Conservation (phyloP, 2,797 vertebrate species). For the Carcharodon carcharias region DNA sequence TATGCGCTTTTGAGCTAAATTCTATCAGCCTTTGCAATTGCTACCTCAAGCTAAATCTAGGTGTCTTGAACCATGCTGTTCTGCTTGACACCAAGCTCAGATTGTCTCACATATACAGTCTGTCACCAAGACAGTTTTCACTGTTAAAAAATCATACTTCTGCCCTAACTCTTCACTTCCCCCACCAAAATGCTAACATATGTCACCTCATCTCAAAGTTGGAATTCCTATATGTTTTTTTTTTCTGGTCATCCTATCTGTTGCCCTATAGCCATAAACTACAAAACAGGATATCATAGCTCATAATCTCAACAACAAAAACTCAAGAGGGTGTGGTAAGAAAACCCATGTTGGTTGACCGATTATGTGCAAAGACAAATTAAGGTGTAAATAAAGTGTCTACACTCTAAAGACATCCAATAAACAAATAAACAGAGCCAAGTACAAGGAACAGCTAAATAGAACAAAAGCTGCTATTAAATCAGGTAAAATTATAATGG, state of each 20-base stretch:
- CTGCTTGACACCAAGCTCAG: not conserved
- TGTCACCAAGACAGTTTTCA: not conserved
- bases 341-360: not conserved
- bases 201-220: not conserved
- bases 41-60: not conserved
- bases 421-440: not conserved
- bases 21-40: not conserved
- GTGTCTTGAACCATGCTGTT: not conserved
- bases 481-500: not conserved
- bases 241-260: not conserved
- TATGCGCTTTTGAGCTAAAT: not conserved
- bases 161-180: not conserved
- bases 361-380: not conserved
- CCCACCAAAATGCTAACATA: not conserved
- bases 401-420: not conserved
- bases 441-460: not conserved
- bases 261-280: not conserved
- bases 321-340: not conserved
- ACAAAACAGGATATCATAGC: not conserved
- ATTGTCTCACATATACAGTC: not conserved
- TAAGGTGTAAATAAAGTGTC: not conserved
- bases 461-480: not conserved
- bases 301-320: not conserved
- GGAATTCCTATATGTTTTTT: not conserved
- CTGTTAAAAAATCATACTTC: not conserved